Base-by-base conservation (phyloP, 2,888 invertebrate genomes). In the Euphydryas editha region DNA sequence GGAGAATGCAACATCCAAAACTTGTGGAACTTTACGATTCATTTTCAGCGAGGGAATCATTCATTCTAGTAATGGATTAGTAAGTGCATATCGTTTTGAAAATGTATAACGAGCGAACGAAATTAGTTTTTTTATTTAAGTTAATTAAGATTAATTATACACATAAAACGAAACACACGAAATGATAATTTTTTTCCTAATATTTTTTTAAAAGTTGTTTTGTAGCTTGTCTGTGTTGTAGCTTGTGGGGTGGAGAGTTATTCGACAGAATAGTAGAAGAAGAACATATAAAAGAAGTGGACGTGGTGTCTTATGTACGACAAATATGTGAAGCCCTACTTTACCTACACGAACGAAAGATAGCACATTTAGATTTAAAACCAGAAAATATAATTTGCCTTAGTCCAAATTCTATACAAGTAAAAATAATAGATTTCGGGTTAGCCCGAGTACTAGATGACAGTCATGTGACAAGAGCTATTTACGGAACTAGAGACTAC, bases 361-460 rank as follows among this genome's bases (percentile, higher is more conserved):
- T 99, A 67, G 96, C 98, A 49, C 99, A 99, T 87, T 90, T 99
- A 73, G 98, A 99, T 85, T 88, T 99, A 68, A 99, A 99, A 94
- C 98, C 99, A 0, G 99, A 99, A 87, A 99, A 99, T 84, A 98
- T 99, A 62, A 96, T 99, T 94, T 99, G 98, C 85, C 94, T 96
- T 61, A 96, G 96, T 5, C 94, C 96, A 67, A 96, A 96, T 47
- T 97, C 97, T 11, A 94, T 98, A 89, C 95, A 95, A 80, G 96
- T 99, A 72, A 99, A 99, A 88, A 95, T 99, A 37, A 98, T 99
- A 71, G 99, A 99, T 87, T 99, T 99, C 81, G 98, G 99, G 1
- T 85, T 99, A 62, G 98, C 98, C 0, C 72, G 73, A 49, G 68
- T 74, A 6, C 37, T 76, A 17, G 65, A 72, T 4, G 72, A 72